These are phyloP conservation scores for Paralichthys olivaceus DNA, from an alignment of 2,113 vertebrate genomes.

Conservation along the genomic window DNA sequence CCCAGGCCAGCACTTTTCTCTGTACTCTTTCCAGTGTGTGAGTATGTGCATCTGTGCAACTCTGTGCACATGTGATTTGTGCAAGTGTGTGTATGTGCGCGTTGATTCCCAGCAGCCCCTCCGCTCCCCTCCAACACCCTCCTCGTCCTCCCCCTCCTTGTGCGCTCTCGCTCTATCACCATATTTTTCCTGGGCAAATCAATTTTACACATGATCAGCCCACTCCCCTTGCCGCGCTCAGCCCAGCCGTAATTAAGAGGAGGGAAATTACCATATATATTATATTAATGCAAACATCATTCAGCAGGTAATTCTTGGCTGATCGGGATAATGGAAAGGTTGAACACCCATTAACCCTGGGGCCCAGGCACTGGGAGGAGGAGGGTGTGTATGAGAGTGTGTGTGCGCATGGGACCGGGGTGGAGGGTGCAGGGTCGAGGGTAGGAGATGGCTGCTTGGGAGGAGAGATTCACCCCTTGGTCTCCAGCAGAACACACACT, in stretches of 20 bases:
- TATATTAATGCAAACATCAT: conserved; percentile 99
- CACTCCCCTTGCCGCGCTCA: conserved; percentile 97
- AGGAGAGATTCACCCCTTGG: conserved; percentile 65
- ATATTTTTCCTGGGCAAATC: conserved; percentile 99
- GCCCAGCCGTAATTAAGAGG: conserved; percentile 99
- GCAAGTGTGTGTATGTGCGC: conserved; percentile 34
- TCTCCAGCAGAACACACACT: conserved; percentile 59
- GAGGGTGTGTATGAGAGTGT: conserved; percentile 63
- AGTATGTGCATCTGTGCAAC: conserved; percentile 48
- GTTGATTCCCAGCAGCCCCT: conserved; percentile 73
- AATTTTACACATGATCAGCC: conserved; percentile 99
- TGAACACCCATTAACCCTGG: conserved; percentile 99
- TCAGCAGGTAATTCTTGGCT: conserved; percentile 99
- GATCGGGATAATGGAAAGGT: conserved; percentile 99
- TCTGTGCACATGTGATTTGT: conserved; percentile 60
- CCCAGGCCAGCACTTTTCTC: conserved; percentile 84
- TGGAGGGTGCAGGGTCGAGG: conserved; percentile 59
- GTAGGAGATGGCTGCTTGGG: conserved; percentile 49
- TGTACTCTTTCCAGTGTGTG: conserved; percentile 49
- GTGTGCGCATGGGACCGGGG: conserved; percentile 30
- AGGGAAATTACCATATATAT: conserved; percentile 99
- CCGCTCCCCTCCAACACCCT: not conserved
- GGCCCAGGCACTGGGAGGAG: conserved; percentile 94
- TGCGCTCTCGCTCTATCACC: conserved; percentile 89
- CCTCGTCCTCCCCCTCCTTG: conserved; percentile 73